A percentile compares a stretch with the other conserved stretches of the same genome.
Evolutionary conservation across 2,113 vertebrate genomes (phyloP).

Genomic region (Setophaga coronata): DNA sequence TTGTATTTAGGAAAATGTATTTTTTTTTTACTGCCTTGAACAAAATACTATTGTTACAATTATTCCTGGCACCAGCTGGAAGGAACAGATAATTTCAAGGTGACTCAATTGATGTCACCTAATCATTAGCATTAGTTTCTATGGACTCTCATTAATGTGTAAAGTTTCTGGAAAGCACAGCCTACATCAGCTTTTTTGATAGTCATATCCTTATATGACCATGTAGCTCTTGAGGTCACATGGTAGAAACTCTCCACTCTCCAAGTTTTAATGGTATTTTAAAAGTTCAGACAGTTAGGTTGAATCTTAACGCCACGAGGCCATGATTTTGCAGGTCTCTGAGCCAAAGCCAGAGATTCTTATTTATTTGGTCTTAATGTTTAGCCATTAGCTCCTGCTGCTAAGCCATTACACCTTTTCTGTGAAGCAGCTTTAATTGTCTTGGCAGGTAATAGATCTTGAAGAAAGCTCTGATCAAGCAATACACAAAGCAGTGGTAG

Average conservation of each 20-base stretch:
- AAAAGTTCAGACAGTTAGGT: not conserved
- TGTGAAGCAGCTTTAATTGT: not conserved
- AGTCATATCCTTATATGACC: not conserved
- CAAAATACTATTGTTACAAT: not conserved
- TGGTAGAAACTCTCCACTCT: not conserved
- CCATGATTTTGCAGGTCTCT: not conserved
- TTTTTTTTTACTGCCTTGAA: not conserved
- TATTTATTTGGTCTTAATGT: not conserved
- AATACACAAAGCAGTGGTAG: not conserved
- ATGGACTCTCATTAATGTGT: not conserved
- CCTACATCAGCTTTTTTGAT: not conserved
- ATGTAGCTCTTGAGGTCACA: not conserved
- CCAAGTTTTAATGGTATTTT: not conserved
- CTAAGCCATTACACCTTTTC: not conserved
- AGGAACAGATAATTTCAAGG: not conserved
- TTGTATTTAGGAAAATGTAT: not conserved
- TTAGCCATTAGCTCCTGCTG: not conserved
- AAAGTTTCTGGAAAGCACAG: not conserved
- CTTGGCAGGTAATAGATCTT: not conserved
- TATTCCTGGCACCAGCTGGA: not conserved
- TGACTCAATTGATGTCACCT: not conserved
- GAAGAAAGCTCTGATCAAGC: not conserved
- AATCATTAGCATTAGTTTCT: not conserved
- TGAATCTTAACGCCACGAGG: not conserved
- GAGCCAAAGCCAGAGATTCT: not conserved